A percentile compares a stretch with the other conserved stretches of the same genome.
Conservation (phyloP, 2,113 vertebrate genomes). For the Cyanoderma ruficeps region DNA sequence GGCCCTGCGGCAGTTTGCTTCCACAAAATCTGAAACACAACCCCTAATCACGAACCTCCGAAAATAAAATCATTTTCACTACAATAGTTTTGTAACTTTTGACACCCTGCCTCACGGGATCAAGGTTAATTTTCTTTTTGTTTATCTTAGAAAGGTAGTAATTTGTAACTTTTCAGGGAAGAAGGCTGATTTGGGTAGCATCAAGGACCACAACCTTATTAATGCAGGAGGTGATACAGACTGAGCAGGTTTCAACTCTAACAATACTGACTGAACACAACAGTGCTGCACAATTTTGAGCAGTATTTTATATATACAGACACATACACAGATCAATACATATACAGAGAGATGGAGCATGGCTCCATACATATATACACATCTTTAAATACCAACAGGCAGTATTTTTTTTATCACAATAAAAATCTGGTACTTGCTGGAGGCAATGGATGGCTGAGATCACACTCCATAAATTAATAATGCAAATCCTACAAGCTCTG, state of each 20-base stretch:
- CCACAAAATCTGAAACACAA: not conserved
- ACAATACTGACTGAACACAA: not conserved
- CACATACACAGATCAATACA: not conserved
- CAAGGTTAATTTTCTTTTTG: not conserved
- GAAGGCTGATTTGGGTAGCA: not conserved
- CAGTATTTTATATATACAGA: not conserved
- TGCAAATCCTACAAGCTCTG: not conserved
- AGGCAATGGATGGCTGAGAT: not conserved
- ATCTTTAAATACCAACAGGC: not conserved
- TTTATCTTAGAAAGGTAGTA: not conserved
- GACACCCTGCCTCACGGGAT: not conserved
- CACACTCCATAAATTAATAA: not conserved
- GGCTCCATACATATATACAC: accelerated
- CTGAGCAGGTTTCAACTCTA: not conserved
- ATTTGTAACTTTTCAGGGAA: not conserved
- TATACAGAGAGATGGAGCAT: not conserved
- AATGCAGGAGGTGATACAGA: not conserved
- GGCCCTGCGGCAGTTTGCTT: no score
- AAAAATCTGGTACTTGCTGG: not conserved
- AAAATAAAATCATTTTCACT: not conserved
- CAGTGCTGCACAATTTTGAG: not conserved
- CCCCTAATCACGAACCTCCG: not conserved
- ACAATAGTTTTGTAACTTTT: not conserved
- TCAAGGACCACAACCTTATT: not conserved
- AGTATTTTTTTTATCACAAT: not conserved